Conservation (phyloP, 2,888 invertebrate genomes). For the Dryobotodes eremita region DNA sequence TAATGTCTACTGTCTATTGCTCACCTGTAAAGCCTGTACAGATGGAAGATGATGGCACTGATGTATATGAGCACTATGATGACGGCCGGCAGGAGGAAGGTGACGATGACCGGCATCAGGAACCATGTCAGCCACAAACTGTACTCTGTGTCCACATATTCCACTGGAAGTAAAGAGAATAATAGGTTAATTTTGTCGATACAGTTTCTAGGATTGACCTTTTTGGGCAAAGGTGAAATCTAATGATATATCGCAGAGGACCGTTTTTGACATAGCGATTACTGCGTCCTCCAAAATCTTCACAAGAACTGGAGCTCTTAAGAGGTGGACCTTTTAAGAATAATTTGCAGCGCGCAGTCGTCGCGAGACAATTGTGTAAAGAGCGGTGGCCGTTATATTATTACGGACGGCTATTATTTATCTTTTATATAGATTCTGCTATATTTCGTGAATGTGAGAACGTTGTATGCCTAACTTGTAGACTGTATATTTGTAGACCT, state of each 20-base stretch:
- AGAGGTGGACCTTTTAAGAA: too few relatives aligned
- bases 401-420: too few relatives aligned
- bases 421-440: too few relatives aligned
- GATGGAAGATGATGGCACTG: conserved; percentile 95
- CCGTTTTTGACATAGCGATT: not conserved
- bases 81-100: conserved; percentile 95
- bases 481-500: too few relatives aligned
- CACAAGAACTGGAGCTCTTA: too few relatives aligned
- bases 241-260: not conserved
- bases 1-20: not conserved
- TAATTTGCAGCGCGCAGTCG: too few relatives aligned
- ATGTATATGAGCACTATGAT: conserved; percentile 95
- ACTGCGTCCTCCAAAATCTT: too few relatives aligned
- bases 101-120: conserved; percentile 95
- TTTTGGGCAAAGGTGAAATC: not conserved
- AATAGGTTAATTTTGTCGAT: conserved; percentile 12
- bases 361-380: too few relatives aligned
- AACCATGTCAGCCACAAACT: conserved; percentile 96
- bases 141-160: conserved; percentile 95
- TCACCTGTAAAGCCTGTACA: conserved; percentile 94
- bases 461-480: too few relatives aligned
- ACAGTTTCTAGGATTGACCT: not conserved
- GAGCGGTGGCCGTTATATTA: too few relatives aligned
- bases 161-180: conserved; percentile 90
- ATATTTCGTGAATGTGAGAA: too few relatives aligned